Conservation (phyloP, 2,797 vertebrate species). For the Triplophysa yarkandensis region DNA sequence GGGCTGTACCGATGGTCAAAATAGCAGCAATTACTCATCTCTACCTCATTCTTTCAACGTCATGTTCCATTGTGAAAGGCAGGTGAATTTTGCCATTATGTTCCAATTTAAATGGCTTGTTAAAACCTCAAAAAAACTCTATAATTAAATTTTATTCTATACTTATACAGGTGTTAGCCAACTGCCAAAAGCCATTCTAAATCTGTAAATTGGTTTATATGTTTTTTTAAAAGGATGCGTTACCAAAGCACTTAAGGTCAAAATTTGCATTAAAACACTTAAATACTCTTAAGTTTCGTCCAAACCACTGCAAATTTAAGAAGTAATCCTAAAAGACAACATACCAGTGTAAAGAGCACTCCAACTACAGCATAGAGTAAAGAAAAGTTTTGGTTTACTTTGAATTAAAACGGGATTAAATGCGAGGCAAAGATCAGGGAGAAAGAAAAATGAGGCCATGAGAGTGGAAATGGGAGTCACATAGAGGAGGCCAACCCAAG, state of each 20-base stretch:
- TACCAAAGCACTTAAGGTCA: neutral
- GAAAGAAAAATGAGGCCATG: neutral
- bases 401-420: constrained; percentile 22
- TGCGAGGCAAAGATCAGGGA: neutral
- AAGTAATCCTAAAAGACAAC: constrained; percentile 5
- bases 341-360: neutral
- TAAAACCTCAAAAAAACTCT: too few relatives aligned
- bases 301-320: constrained; percentile 4
- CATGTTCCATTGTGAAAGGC: constrained; percentile 19
- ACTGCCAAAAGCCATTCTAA: neutral
- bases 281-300: neutral
- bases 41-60: constrained; percentile 22
- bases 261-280: constrained; percentile 1
- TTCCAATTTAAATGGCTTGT: constrained; percentile 13
- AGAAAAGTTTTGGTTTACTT: constrained; percentile 1
- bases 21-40: constrained; percentile 27
- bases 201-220: neutral
- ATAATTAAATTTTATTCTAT: constrained; percentile 7
- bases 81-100: neutral
- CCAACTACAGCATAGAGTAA: neutral
- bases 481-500: neutral
- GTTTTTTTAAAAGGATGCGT: neutral
- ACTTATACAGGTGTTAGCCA: constrained; percentile 15
- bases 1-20: constrained; percentile 2
- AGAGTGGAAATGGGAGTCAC: constrained; percentile 2